Base-by-base conservation (phyloP, 1,140 invertebrate species). In the Drosophila aff. region DNA sequence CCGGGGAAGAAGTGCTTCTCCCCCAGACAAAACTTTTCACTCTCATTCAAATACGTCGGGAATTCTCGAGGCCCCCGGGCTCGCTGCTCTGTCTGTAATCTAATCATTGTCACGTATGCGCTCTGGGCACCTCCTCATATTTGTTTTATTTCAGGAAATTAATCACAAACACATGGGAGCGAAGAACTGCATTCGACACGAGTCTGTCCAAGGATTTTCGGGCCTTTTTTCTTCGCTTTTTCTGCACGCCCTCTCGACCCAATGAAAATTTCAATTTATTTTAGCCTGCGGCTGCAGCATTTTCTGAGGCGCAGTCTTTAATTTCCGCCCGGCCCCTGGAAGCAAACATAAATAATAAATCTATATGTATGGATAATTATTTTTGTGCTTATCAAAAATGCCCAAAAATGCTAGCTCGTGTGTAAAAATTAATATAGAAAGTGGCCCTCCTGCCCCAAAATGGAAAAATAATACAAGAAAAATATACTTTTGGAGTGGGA, bases 221-320 rank as follows among this genome's bases (percentile, higher is more conserved):
- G 46, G 40, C 28, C 23, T 49, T 53, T 52, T 52, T 58, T 60
- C 43, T 26, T 61, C n/a, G 49, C 33, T 15, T 49, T 57, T 44
- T 23, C 21, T 26, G n/a, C 16, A 18, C 36, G 15, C 28, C 21
- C 16, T 38, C 33, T 21, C 44, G 83, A 74, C 67, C 64, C 67
- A 81, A 84, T 89, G 79, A 90, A 89, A 85, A 90, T 86, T 89
- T 89, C 85, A 90, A 89, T 89, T 90, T 89, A 85, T 76, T 79
- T 77, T 85, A 46, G 85, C 85, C 85, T 75, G 71, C 43, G 85
- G 85, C 85, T 86, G 50, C 62, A 79, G 21, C 64, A 71, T 80
- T 67, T 76, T 57, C 81, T 67, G 63, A 57, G 79, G 38, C 62
- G 68, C 68, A 73, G 79, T 90, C 81, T 90, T 82, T 90, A 90